Conservation (phyloP, 2,888 invertebrate genomes). For the Nomada flava region DNA sequence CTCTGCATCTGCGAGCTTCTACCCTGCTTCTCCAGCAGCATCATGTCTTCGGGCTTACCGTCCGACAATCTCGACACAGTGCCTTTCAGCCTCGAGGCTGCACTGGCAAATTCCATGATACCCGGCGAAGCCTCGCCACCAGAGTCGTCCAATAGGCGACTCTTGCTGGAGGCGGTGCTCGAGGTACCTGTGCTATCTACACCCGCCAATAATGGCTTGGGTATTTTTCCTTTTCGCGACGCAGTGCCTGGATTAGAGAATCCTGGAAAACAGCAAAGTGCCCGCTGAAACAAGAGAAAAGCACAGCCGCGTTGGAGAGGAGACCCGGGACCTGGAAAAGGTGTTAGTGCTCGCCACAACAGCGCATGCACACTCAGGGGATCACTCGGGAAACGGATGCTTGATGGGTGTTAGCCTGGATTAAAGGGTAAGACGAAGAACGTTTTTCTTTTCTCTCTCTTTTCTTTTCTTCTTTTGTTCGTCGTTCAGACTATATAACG, state of each 20-base stretch:
- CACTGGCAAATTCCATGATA: constrained; percentile 82
- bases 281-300: constrained; percentile 90
- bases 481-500: not conserved
- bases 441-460: constrained; percentile 17
- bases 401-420: constrained; percentile 61
- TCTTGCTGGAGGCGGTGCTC: constrained; percentile 82
- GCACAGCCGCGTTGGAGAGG: constrained; percentile 84
- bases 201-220: constrained; percentile 90
- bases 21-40: constrained; percentile 91
- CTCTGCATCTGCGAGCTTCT: constrained; percentile 91
- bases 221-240: constrained; percentile 91
- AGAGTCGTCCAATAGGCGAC: constrained; percentile 81
- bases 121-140: constrained; percentile 76
- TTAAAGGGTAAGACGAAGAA: constrained; percentile 34
- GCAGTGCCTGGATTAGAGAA: constrained; percentile 91
- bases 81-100: constrained; percentile 78
- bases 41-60: constrained; percentile 88
- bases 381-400: constrained; percentile 38
- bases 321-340: constrained; percentile 82
- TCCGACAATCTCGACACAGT: constrained; percentile 80
- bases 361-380: constrained; percentile 83
- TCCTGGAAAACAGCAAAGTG: constrained; percentile 94
- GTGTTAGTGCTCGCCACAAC: constrained; percentile 86
- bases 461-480: not conserved
- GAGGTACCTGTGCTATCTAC: constrained; percentile 84